Conservation (phyloP, 2,113 vertebrate genomes). For the Dissostichus mawsoni region DNA sequence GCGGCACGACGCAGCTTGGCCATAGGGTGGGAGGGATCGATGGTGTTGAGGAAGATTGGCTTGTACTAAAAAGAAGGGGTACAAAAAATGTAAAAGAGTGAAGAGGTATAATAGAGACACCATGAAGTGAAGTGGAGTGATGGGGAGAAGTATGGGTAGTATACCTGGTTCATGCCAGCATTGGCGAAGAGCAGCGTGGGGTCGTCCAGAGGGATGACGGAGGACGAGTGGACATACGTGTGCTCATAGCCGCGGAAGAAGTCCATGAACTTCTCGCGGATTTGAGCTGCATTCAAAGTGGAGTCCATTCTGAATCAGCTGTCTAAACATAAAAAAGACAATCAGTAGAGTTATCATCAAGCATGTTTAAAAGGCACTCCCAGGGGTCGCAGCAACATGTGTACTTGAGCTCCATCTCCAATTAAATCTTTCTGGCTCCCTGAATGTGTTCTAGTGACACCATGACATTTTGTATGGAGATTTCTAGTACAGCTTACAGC, state of each 20-base stretch:
- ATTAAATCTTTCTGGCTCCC: conserved; percentile 8
- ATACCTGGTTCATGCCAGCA: conserved; percentile 98
- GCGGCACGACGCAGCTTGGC: conserved; percentile 92
- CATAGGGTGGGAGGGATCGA: conserved; percentile 95
- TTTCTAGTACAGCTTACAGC: neutral
- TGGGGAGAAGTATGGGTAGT: fast-evolving
- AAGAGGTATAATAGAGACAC: neutral
- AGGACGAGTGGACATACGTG: conserved; percentile 94
- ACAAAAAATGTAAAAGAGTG: neutral
- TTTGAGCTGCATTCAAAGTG: conserved; percentile 88
- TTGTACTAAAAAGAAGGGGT: conserved; percentile 87
- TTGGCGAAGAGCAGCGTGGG: conserved; percentile 98
- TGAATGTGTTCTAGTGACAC: neutral
- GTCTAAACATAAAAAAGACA: conserved; percentile 16
- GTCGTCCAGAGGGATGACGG: conserved; percentile 94
- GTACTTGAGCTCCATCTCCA: neutral
- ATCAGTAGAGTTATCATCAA: neutral
- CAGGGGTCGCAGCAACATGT: neutral
- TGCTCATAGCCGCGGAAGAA: conserved; percentile 92
- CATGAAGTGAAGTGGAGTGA: neutral
- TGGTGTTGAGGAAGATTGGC: conserved; percentile 98
- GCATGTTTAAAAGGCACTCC: neutral
- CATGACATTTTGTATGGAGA: neutral
- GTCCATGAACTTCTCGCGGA: conserved; percentile 94
- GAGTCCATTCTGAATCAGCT: conserved; percentile 87